Base-by-base conservation (phyloP, 2,888 invertebrate genomes). In the Tortrix viridana region DNA sequence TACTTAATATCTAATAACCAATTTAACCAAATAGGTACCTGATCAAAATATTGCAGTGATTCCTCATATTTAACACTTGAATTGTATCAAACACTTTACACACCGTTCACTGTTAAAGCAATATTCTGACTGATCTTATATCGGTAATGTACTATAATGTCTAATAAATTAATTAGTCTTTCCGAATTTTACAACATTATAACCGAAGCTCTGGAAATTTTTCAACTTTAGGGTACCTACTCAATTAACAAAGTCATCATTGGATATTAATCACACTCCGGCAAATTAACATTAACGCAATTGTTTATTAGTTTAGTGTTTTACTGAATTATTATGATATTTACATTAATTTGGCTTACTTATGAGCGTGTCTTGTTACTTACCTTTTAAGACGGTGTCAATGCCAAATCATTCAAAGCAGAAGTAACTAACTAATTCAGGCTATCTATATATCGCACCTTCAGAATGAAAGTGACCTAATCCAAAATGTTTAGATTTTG, bases 121-220 rank as follows among this genome's bases (percentile, higher is more conserved):
- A 18, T 47, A 18, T 37, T 63, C 43, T 52, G 53, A 63, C 57
- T 63, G 58, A 53, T 53, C 26, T 44, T 38, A 48, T 52, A 52
- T 47, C 57, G 52, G 57, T 57, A 57, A 44, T 52, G 22, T 16
- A 47, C 22, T 19, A 56, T 53, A 38, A 32, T 63, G 38, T 18
- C 23, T 23, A 26, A 46, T 14, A 20, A 48, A 53, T 53, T 53
- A 53, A 60, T 43, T 48, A 16, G 50, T 62, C 49, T 56, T 32
- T 52, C 46, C 20, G 43, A 49, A 57, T 49, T 41, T 23, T 23
- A 46, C 57, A 19, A 52, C 55, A 23, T 32, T 23, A 38, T 32
- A 32, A 12, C n/a, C n/a, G 9, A 32, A 55, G 22, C 18, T 57
- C 57, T 52, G 57, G 62, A 52, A 57, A 57, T 52, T 52, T 57